Evolutionary conservation across 2,888 invertebrate genomes (phyloP).

Genomic region (Arrhopalites spinosus): DNA sequence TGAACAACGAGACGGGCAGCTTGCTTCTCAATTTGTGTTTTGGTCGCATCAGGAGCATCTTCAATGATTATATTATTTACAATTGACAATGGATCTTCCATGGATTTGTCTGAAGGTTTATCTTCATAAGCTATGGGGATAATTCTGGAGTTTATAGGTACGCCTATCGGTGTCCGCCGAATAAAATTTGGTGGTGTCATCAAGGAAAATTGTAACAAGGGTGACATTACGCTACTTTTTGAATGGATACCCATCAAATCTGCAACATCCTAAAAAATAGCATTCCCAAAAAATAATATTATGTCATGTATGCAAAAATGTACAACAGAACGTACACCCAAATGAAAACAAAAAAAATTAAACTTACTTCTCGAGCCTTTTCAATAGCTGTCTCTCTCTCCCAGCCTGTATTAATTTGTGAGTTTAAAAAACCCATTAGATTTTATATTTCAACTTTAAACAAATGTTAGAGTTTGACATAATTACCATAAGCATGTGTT

Average conservation of each 20-base stretch:
- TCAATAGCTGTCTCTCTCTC: conserved; percentile 96
- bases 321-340: too few species aligned
- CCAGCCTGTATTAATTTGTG: too few species aligned
- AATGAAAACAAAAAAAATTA: background rate
- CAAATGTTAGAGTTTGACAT: too few species aligned
- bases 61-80: conserved; percentile 13
- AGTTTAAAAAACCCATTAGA: too few species aligned
- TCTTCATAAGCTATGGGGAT: background rate
- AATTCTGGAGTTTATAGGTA: conserved; percentile 4
- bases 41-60: conserved; percentile 7
- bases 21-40: conserved; percentile 64
- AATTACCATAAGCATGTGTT: conserved; percentile 96
- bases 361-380: conserved; percentile 74
- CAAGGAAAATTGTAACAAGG: too few species aligned
- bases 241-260: conserved; percentile 89
- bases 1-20: conserved; percentile 77
- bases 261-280: conserved; percentile 75
- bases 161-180: background rate
- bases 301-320: too few species aligned
- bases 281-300: background rate
- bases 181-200: background rate
- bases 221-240: too few species aligned
- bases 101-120: background rate
- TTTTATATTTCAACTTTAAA: too few species aligned
- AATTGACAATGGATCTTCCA: conserved; percentile 15